Conservation (phyloP, 2,888 invertebrate species). For the Lycaena phlaeas region DNA sequence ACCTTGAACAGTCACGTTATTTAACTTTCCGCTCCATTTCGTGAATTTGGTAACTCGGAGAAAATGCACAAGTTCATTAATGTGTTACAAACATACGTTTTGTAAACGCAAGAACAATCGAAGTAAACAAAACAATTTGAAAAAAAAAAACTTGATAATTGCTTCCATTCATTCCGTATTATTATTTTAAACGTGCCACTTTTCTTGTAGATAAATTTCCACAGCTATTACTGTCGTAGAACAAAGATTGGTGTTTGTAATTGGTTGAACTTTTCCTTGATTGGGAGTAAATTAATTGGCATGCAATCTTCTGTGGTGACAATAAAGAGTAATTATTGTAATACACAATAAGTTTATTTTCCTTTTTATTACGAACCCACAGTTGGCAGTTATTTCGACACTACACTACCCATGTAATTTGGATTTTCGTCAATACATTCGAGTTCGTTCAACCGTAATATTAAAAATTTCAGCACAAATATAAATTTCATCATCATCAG, state of each 20-base stretch:
- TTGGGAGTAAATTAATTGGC: constrained; percentile 5
- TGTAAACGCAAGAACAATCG: constrained; percentile 35
- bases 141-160: constrained; percentile 34
- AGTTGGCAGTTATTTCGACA: no score
- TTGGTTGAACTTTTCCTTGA: constrained; percentile 4
- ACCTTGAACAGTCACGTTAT: constrained; percentile 28
- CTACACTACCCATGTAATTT: no score
- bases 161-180: constrained; percentile 22
- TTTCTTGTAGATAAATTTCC: constrained; percentile 24
- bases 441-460: no score
- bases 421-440: no score
- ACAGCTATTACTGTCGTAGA: not conserved
- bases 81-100: constrained; percentile 7
- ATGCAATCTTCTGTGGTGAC: no score
- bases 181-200: constrained; percentile 26
- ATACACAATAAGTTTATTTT: no score
- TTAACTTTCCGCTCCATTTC: constrained; percentile 42
- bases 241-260: not conserved
- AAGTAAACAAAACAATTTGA: constrained; percentile 37
- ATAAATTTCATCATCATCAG: no score
- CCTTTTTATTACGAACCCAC: no score
- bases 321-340: no score
- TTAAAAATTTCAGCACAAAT: no score
- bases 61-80: constrained; percentile 25
- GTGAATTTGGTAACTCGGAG: constrained; percentile 32